These are phyloP conservation scores for Bufotes viridis DNA, from an alignment of 2,797 vertebrate genomes.

Conservation along the genomic window DNA sequence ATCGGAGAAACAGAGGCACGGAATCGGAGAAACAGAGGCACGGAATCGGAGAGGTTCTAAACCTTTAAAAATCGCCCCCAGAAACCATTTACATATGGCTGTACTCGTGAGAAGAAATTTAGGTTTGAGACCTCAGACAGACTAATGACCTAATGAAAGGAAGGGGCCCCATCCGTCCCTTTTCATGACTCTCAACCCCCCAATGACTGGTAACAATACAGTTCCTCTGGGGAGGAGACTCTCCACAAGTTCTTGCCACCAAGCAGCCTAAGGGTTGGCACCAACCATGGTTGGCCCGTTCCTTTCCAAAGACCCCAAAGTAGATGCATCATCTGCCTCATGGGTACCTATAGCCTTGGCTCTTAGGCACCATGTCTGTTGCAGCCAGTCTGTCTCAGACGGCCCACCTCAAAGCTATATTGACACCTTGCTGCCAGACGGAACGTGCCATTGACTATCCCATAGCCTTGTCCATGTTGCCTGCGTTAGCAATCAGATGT, in stretches of 20 bases:
- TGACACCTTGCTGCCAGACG: neutral
- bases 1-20: too few relatives aligned
- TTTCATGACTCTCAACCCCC: neutral
- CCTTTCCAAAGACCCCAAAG: neutral
- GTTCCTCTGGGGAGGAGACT: neutral
- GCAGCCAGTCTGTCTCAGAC: neutral
- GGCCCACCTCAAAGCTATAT: neutral
- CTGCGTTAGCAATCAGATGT: neutral
- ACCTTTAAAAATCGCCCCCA: too few relatives aligned
- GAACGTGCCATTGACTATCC: too few relatives aligned
- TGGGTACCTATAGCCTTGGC: neutral
- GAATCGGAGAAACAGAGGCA: too few relatives aligned
- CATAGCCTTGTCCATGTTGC: neutral
- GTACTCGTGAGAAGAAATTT: too few relatives aligned
- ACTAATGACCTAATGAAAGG: neutral
- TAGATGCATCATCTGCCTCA: neutral
- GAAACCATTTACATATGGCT: too few relatives aligned
- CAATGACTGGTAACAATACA: neutral
- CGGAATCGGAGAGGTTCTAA: too few relatives aligned
- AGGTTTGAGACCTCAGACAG: too few relatives aligned
- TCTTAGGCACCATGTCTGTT: too few relatives aligned
- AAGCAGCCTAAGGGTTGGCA: too few relatives aligned
- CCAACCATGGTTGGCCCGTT: neutral
- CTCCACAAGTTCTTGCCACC: neutral
- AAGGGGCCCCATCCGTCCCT: neutral